These are phyloP conservation scores for Dasypus novemcinctus DNA, from an alignment of 2,113 vertebrate species.

Conservation along the genomic window DNA sequence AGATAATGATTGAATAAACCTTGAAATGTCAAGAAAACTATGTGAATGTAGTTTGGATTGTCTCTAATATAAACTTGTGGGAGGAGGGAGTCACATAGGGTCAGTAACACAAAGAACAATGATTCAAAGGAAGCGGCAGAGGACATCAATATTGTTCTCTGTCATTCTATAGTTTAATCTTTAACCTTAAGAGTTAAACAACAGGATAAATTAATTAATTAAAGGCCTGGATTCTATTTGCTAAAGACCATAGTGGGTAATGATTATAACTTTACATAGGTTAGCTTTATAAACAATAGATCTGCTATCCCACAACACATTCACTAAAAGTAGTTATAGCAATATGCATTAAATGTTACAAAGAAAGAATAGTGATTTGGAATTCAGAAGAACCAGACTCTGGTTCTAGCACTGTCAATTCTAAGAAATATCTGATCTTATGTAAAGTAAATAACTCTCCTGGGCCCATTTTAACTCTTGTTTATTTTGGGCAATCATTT, in stretches of 20 bases:
- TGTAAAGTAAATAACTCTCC: background rate
- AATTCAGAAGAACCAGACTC: background rate
- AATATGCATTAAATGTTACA: background rate
- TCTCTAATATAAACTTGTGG: background rate
- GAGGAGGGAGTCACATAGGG: background rate
- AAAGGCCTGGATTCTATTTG: background rate
- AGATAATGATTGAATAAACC: background rate
- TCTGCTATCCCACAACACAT: background rate
- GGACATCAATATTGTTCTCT: background rate
- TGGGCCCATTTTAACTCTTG: background rate
- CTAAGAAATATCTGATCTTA: background rate
- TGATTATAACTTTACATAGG: background rate
- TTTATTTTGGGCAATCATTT: background rate
- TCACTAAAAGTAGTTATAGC: background rate
- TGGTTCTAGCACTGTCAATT: background rate
- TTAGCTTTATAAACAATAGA: background rate
- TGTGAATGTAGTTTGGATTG: background rate
- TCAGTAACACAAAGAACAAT: background rate
- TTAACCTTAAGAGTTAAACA: background rate
- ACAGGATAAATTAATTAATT: background rate
- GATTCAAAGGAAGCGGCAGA: constrained; percentile 11
- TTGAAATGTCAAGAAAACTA: background rate
- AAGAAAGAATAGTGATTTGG: background rate
- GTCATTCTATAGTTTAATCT: background rate
- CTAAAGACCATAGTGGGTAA: background rate